Percentiles rank a stretch among this genome's conserved stretches.
These are phyloP conservation scores for Tenualosa ilisha DNA, from an alignment of 2,797 vertebrate genomes.

Conservation along the genomic window DNA sequence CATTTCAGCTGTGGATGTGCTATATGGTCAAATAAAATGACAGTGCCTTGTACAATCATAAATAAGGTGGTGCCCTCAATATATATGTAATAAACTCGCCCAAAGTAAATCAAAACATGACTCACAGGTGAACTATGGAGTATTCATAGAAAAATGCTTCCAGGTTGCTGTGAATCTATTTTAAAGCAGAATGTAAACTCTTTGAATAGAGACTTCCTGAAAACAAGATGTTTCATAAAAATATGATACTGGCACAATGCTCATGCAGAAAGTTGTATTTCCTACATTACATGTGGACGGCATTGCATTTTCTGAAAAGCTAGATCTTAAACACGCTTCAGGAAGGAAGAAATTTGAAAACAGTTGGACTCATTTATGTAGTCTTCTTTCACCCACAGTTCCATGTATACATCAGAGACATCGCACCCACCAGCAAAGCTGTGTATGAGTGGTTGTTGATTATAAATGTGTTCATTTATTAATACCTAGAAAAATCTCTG, in stretches of 20 bases:
- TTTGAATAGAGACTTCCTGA: not conserved
- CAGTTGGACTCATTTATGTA: no score
- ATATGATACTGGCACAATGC: not conserved
- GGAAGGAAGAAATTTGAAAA: not conserved
- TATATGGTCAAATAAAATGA: no score
- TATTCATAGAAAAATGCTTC: not conserved
- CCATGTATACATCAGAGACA: not conserved
- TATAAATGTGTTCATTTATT: not conserved
- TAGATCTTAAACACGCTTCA: no score
- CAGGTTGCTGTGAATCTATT: not conserved
- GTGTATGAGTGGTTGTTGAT: not conserved
- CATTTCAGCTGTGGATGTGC: no score
- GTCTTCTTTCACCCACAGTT: no score
- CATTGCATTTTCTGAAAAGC: no score
- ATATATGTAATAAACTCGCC: no score
- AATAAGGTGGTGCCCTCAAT: no score
- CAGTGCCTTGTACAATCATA: no score
- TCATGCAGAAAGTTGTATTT: not conserved
- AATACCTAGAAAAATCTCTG: no score
- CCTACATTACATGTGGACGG: no score
- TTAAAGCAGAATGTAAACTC: not conserved
- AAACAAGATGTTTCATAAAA: not conserved
- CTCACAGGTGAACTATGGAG: not conserved
- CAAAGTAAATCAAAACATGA: no score
- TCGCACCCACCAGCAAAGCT: not conserved